These are phyloP conservation scores for Agriotes lineatus DNA, from an alignment of 2,888 invertebrate genomes.

Conservation along the genomic window DNA sequence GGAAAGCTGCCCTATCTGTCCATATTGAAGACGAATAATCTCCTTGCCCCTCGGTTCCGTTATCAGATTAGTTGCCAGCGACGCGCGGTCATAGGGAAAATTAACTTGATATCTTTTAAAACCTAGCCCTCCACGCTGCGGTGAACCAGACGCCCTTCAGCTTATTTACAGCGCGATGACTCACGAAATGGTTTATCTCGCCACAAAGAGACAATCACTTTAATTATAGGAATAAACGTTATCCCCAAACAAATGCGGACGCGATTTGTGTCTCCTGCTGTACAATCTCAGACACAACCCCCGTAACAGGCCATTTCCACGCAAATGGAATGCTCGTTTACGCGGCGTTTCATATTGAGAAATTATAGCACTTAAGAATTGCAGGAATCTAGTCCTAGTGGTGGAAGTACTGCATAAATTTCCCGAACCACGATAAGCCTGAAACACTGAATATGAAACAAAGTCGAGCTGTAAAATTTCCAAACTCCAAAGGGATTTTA, in stretches of 20 bases:
- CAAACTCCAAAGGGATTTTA: constrained; percentile 5
- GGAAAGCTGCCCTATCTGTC: constrained; percentile 31
- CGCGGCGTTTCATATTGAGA: constrained; percentile 1
- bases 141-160: constrained; percentile 50
- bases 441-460: constrained; percentile 7
- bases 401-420: no score
- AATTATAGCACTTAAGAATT: background rate
- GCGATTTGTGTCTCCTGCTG: constrained; percentile 10
- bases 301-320: constrained; percentile 11
- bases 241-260: constrained; percentile 20
- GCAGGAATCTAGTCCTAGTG: no score
- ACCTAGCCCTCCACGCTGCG: constrained; percentile 51
- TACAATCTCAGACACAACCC: constrained; percentile 9
- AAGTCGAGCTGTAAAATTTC: background rate
- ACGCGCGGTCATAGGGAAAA: constrained; percentile 59
- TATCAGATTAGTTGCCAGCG: constrained; percentile 57
- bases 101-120: constrained; percentile 60
- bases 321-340: constrained; percentile 12
- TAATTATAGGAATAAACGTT: constrained; percentile 37
- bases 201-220: constrained; percentile 40
- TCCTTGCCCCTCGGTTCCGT: constrained; percentile 39
- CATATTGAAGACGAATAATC: constrained; percentile 39
- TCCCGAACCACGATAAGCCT: no score
- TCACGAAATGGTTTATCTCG: constrained; percentile 40
- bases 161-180: constrained; percentile 50